Evolutionary conservation across 2,888 invertebrate species (phyloP).

Genomic region (Eilema sororculum): DNA sequence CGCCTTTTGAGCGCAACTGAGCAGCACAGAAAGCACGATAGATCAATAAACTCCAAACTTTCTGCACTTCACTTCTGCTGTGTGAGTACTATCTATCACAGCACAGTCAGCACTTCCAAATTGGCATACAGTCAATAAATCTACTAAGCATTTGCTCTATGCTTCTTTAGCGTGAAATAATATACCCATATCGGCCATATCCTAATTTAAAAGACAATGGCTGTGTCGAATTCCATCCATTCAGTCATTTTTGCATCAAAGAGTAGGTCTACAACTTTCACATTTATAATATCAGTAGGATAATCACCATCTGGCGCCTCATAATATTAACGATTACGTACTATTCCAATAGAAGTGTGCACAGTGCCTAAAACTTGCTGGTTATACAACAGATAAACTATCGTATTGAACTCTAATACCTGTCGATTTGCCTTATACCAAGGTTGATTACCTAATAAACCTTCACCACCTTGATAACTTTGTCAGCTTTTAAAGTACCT

Average conservation of each 20-base stretch:
- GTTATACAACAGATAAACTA: conserved; percentile 32
- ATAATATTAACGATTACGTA: not conserved
- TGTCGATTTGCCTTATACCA: conserved; percentile 62
- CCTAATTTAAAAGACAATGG: no score
- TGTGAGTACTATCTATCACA: no score
- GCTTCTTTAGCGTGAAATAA: not conserved
- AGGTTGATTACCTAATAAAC: conserved; percentile 57
- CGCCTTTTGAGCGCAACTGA: not conserved
- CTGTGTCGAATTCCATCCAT: no score
- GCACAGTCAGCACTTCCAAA: no score
- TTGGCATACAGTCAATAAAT: no score
- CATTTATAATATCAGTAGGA: not conserved
- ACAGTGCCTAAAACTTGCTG: conserved; percentile 20
- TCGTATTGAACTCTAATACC: conserved; percentile 50
- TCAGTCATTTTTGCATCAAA: not conserved
- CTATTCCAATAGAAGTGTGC: not conserved
- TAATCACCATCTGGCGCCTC: not conserved
- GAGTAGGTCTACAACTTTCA: not conserved
- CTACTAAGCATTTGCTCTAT: no score
- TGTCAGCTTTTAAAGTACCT: conserved; percentile 35
- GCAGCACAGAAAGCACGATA: not conserved
- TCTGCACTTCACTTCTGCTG: no score
- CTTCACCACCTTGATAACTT: conserved; percentile 32
- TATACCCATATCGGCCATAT: not conserved
- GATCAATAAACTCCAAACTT: not conserved